Evolutionary conservation across 2,888 invertebrate genomes (phyloP).

Genomic region (Lottia gigantea): DNA sequence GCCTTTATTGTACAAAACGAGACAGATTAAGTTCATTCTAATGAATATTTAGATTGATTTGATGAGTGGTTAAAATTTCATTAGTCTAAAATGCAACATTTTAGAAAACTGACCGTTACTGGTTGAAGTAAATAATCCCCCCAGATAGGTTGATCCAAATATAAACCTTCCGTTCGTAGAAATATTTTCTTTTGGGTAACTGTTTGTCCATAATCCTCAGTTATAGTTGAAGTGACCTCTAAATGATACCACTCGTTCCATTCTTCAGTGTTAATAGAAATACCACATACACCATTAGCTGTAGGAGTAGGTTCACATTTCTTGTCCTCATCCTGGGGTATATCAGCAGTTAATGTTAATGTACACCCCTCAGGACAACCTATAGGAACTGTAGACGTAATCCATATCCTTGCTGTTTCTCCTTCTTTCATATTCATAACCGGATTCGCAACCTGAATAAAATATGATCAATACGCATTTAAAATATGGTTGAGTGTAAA

Average conservation of each 20-base stretch:
- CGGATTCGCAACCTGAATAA: neutral
- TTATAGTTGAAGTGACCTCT: neutral
- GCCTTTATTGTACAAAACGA: no score
- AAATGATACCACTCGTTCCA: neutral
- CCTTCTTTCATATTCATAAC: neutral
- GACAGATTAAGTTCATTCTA: no score
- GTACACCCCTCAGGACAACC: neutral
- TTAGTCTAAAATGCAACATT: no score
- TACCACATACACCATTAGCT: neutral
- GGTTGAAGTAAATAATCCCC: neutral
- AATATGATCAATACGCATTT: neutral
- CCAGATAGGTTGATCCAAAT: neutral
- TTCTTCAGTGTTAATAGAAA: neutral
- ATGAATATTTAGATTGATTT: no score
- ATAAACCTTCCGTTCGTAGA: neutral
- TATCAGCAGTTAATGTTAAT: neutral
- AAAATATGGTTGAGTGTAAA: no score
- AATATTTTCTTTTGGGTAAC: neutral
- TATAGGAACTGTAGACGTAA: neutral
- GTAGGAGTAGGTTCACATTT: neutral
- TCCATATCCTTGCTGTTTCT: neutral
- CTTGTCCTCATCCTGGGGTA: neutral
- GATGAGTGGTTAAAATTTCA: no score
- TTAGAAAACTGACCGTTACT: no score
- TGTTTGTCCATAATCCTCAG: neutral